These are phyloP conservation scores for Masnerella sp. DNA, from an alignment of 2,888 invertebrate species.

Conservation along the genomic window DNA sequence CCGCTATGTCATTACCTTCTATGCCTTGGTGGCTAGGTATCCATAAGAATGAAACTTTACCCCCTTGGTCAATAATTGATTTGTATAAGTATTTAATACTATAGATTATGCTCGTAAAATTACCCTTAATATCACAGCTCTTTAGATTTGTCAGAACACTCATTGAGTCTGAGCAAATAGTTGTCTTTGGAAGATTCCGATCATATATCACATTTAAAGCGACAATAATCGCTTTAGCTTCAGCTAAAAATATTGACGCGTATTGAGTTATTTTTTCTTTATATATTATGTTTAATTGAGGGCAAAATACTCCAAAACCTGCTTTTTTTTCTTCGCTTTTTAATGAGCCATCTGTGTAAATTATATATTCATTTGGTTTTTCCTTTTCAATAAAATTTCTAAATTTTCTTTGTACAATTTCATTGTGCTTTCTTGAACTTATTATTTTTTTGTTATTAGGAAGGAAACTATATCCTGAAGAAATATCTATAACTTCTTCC, in stretches of 20 bases:
- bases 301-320: slow-evolving; percentile 1
- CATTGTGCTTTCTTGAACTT: not conserved
- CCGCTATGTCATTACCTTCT: not conserved
- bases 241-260: not conserved
- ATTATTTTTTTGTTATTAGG: not conserved
- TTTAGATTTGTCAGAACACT: not conserved
- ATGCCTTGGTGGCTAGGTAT: not conserved
- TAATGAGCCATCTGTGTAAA: slow-evolving; percentile 2
- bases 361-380: not conserved
- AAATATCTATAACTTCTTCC: not conserved
- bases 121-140: not conserved
- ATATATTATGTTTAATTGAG: not conserved
- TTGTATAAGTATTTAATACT: not conserved
- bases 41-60: not conserved
- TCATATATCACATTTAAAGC: not conserved
- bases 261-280: not conserved
- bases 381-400: not conserved
- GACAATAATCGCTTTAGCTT: not conserved
- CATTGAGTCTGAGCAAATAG: not conserved
- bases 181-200: not conserved
- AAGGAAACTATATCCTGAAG: not conserved
- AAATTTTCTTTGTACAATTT: slow-evolving; percentile 4
- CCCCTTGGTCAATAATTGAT: not conserved
- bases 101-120: not conserved
- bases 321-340: no score